Evolutionary conservation across 2,797 vertebrate genomes (phyloP), one percentile per base, ranked within the genome.

Genomic region (Parauchenoglanis ngamensis): DNA sequence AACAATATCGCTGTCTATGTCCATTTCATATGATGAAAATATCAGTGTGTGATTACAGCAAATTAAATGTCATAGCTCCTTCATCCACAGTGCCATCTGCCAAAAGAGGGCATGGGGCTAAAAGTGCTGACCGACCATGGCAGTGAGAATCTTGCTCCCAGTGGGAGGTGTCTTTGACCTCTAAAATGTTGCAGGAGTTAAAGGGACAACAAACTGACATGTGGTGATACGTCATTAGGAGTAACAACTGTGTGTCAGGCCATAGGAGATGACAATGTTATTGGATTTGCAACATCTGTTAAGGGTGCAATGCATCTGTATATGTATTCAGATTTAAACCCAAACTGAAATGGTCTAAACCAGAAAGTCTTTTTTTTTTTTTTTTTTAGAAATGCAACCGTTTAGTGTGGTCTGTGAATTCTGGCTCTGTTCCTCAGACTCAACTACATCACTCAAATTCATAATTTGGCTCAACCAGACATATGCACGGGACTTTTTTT

Each of bases 181-280:
- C 93, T 93, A 93, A 94, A 93, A 93, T 93, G 90, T 92, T 68
- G 63, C 61, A 91, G 89, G 91, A 93, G 93, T 94, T 93, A 94
- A 93, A 94, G 91, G 85, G 91, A 52, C 91, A 94, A 92, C 93
- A 92, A 94, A 94, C 93, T 93, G 94, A 92, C 87, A 87, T 91
- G 90, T 90, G 67, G 89, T 28, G 67, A 86, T 68, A 72, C 40
- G 59, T 86, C 44, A 77, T 49, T 70, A 75, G 77, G 63, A 78
- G 70, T 63, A 21, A 84, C 73, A 21, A 76, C 57, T 15, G 52
- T 35, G 63, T n/a, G 23, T 35, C 68, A 85, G 80, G 75, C 67
- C 83, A 63, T 44, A 52, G 57, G 68, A 86, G 40, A 68, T 80
- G 73, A 84, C 1, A 11, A 49, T 78, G 11, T 72, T 23, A 15